phyloP scores from a whole-genome alignment of 2,797 vertebrate genomes.

The Limnodromus scolopaceus region DNA sequence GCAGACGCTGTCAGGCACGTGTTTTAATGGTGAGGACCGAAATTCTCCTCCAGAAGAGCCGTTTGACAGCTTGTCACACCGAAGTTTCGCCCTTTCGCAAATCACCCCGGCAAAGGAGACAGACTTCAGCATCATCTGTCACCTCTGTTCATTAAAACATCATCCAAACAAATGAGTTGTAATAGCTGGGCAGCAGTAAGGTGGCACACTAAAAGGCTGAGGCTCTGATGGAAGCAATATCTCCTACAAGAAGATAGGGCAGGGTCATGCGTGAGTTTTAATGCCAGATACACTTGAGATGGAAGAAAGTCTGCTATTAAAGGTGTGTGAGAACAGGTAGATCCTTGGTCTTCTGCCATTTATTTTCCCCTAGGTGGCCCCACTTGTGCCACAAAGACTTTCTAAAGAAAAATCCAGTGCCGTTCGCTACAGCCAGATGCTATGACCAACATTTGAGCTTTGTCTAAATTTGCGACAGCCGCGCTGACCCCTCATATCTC shows the following conservation, averaged over 20 bases:
- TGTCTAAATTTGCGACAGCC: not conserved
- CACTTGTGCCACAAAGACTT: not conserved
- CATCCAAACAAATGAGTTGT: not conserved
- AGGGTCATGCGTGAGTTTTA: not conserved
- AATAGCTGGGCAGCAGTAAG: not conserved
- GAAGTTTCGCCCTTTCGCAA: not conserved
- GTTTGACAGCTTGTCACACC: not conserved
- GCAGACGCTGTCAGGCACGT: not conserved
- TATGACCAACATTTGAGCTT: not conserved
- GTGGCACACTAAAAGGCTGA: not conserved
- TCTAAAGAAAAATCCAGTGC: not conserved
- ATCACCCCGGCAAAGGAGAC: not conserved
- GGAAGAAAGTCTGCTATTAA: not conserved
- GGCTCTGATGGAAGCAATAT: not conserved
- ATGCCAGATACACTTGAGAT: not conserved
- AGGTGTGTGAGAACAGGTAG: not conserved
- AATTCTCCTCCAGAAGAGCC: not conserved
- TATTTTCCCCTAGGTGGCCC: not conserved
- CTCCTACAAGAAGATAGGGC: not conserved
- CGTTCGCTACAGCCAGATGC: not conserved
- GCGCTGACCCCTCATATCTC: not conserved
- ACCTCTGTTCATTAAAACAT: not conserved
- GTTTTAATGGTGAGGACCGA: not conserved
- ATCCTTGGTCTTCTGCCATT: not conserved
- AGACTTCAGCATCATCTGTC: not conserved